Evolutionary conservation across 2,797 vertebrate species (phyloP).

Genomic region (Adelosebastes latens): DNA sequence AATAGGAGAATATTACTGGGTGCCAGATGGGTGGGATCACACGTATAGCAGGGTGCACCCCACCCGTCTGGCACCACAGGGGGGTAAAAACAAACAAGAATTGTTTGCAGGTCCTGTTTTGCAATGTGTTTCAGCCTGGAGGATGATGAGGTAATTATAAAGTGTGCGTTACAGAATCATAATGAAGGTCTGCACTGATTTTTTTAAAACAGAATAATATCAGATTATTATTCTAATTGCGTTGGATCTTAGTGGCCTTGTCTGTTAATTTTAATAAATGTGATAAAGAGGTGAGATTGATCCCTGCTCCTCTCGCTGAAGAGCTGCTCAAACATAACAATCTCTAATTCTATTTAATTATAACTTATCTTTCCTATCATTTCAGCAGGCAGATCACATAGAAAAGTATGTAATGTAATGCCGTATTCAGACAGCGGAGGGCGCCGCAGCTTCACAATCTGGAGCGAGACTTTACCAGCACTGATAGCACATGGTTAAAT

Average conservation of each 20-base stretch:
- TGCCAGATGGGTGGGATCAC: conserved; percentile 38
- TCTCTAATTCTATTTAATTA: background rate
- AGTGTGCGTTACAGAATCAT: background rate
- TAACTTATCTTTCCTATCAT: background rate
- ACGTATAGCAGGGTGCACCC: background rate
- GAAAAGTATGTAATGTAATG: fast-evolving
- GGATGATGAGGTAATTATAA: background rate
- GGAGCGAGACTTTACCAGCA: background rate
- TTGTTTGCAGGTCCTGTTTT: conserved; percentile 11
- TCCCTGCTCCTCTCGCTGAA: background rate
- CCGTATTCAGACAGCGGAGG: conserved; percentile 41
- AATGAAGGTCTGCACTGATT: background rate
- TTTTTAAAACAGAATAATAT: background rate
- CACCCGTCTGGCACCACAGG: conserved; percentile 24
- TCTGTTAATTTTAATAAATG: background rate
- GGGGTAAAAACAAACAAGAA: conserved; percentile 32
- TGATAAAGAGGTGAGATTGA: background rate
- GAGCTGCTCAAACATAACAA: background rate
- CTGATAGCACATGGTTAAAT: conserved; percentile 32
- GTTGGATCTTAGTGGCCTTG: background rate
- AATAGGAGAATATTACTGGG: background rate
- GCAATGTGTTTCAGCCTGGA: background rate
- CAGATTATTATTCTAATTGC: background rate
- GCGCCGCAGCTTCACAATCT: conserved; percentile 18
- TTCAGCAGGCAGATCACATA: background rate